phyloP scores from a whole-genome alignment of 2,888 invertebrate genomes.

The Parnassius smintheus region DNA sequence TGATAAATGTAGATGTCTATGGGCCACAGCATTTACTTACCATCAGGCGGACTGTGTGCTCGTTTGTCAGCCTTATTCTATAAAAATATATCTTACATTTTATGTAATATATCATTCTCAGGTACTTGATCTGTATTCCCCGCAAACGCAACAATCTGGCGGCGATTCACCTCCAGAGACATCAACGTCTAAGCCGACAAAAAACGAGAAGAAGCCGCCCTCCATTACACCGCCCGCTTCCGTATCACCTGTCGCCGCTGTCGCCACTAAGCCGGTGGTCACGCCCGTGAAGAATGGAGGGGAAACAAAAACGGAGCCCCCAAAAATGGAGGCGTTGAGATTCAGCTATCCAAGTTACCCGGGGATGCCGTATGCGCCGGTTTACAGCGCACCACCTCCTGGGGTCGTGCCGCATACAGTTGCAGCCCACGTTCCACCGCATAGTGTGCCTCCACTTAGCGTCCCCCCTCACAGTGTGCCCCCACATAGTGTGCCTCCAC shows the following conservation, averaged over 20 bases:
- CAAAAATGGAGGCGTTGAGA: conserved; percentile 54
- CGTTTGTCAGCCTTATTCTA: too few species aligned
- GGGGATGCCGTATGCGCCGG: conserved; percentile 65
- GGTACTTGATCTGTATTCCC: conserved; percentile 93
- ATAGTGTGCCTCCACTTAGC: conserved; percentile 34
- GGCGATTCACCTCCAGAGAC: conserved; percentile 86
- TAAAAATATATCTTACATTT: too few species aligned
- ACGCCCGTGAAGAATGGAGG: conserved; percentile 72
- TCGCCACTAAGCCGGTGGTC: conserved; percentile 41
- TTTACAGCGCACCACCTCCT: conserved; percentile 68
- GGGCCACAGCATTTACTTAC: too few species aligned
- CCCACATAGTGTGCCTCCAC: conserved; percentile 40
- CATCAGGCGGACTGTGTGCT: too few species aligned
- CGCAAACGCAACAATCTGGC: conserved; percentile 82
- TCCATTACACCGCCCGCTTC: conserved; percentile 76
- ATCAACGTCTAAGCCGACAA: conserved; percentile 61
- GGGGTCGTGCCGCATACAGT: conserved; percentile 35
- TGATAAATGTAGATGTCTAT: too few species aligned
- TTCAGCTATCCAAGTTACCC: conserved; percentile 58
- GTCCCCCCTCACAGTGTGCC: conserved; percentile 33
- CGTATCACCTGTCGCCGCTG: conserved; percentile 67
- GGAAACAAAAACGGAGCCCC: conserved; percentile 57
- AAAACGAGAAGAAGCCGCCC: conserved; percentile 79
- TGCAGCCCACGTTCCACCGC: conserved; percentile 9
- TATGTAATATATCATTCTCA: conserved; percentile 38